Evolutionary conservation across 1,140 invertebrate genomes (phyloP), one percentile per base, ranked within the genome.

Genomic region (Coelopa frigida): DNA sequence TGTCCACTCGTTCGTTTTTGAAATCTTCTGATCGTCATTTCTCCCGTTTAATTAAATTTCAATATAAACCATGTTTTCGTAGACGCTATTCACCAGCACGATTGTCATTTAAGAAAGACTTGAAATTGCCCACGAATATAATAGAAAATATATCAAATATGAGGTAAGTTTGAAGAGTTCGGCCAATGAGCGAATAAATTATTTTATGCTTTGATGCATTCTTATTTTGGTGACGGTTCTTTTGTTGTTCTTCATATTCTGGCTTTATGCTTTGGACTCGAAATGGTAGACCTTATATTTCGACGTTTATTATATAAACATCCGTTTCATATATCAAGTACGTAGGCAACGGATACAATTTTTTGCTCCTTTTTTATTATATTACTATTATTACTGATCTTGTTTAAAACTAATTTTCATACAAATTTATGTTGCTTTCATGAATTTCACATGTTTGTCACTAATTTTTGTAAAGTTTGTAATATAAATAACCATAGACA

Each of bases 11-110:
- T 59, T 61, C 54, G 35, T 48, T 43, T 23, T 24, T 48, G 31
- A 38, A 21, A 41, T 40, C 37, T 20, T 40, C 43, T 27, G 36
- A 41, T 38, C 21, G 5, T 18, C 24, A 42, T 29, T 42, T 42
- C 26, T 29, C 40, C 40, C 27, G 15, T 24, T 27, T 26, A 53
- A 48, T 50, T 50, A n/a, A n/a, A n/a, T n/a, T n/a, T n/a, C n/a
- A n/a, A n/a, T n/a, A n/a, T n/a, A n/a, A n/a, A 47, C 54, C 48
- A 51, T 48, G 51, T 78, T 78, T 71, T 74, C 73, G 74, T 82
- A 86, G 83, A 77, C 83, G 84, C 65, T 85, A 84, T 78, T 83
- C 82, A 73, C 81, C 83, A 54, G 80, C 75, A 72, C 75, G 83
- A 65, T 75, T 85, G 67, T 85, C 82, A 64, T 77, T 87, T 66